Percentiles rank a stretch among this genome's conserved stretches.
Conservation (phyloP, 2,888 invertebrate genomes). For the Clepsis dumicolana region DNA sequence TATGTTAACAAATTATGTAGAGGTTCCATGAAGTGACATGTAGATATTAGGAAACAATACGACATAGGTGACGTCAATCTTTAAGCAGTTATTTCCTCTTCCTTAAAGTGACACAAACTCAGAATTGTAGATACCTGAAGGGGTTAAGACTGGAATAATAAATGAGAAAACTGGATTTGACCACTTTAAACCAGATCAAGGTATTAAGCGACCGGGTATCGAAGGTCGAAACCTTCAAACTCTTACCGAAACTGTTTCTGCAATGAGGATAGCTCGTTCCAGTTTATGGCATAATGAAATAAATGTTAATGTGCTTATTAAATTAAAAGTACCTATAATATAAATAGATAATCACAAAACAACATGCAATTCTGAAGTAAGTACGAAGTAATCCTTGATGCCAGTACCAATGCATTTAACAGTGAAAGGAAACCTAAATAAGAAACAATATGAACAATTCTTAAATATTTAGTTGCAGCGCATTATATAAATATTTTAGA, state of each 20-base stretch:
- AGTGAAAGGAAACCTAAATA: constrained; percentile 29
- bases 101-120: not conserved
- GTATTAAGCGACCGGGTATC: constrained; percentile 28
- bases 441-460: not conserved
- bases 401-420: constrained; percentile 11
- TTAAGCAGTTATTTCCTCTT: constrained; percentile 2
- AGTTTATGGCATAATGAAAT: constrained; percentile 5
- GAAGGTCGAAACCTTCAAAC: constrained; percentile 27
- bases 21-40: constrained; percentile 3
- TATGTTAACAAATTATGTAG: constrained; percentile 1
- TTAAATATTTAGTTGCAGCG: not conserved
- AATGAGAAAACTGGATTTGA: constrained; percentile 7
- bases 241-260: constrained; percentile 25
- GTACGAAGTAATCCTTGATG: constrained; percentile 20
- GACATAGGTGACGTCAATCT: not conserved
- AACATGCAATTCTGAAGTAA: constrained; percentile 13
- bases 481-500: not conserved
- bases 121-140: not conserved
- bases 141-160: constrained; percentile 10
- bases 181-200: constrained; percentile 35
- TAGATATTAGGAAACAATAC: constrained; percentile 3
- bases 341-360: not conserved
- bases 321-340: not conserved
- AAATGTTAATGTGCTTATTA: not conserved
- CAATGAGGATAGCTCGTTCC: constrained; percentile 25